Base-by-base conservation (phyloP, 2,797 vertebrate species). In the Gila robusta region DNA sequence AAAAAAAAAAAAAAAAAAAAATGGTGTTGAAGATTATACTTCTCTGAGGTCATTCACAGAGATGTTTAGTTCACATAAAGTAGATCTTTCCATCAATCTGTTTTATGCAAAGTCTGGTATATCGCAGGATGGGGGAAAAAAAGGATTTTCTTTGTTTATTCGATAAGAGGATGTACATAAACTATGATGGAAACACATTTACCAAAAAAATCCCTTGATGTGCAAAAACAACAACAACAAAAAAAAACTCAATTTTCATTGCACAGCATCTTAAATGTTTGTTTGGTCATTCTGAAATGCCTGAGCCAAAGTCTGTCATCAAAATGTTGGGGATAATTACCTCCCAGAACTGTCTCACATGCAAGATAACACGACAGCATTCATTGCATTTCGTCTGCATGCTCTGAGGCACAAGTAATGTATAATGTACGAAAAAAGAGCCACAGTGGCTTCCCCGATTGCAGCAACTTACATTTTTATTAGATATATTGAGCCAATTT, bases 61-160 rank as follows among this genome's bases (percentile, higher is more conserved):
- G 73, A 37, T 67, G 54, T 62, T 73, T n/a, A 78, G 52, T 52
- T n/a, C 12, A 83, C 23, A 39, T 78, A 21, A 74, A 74, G 56
- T 37, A 9, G 10, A 4, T 12, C 10, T 62, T 62, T 62, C 56
- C 23, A 62, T 62, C 23, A 11, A 26, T 11, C 23, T n/a, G 0
- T 62, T 62, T 62, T 26, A 26, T 4, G 3, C 8, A 10, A 23
- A n/a, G 5, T 62, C n/a, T 59, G 21, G 54, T 23, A 56, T 56
- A 10, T 10, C 1, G 2, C 21, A 59, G 21, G 21, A 23, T 59
- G 10, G 2, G 7, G 0, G 3, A 23, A 1, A 7, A 19, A 21
- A 4, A 4, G 0, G 11, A 62, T 62, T 62, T 14, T n/a, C 6
- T 28, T 21, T 19, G 7, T 8, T 59, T 64, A 64, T 64, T 64